Base-by-base conservation (phyloP, 2,797 vertebrate species). In the Remorina albescens region DNA sequence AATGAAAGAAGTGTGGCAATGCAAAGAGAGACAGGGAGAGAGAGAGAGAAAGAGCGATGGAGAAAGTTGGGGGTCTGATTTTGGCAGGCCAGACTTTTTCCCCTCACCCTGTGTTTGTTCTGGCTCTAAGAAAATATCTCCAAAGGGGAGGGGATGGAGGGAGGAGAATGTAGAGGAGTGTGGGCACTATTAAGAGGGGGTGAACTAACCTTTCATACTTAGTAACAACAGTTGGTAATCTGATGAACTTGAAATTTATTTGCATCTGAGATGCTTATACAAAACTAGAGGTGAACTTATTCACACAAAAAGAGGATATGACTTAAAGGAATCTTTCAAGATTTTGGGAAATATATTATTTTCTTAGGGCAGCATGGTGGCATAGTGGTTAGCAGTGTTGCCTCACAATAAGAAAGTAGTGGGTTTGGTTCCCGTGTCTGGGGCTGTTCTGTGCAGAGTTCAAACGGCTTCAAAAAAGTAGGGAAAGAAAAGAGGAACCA, bases 61-160 rank as follows among this genome's bases (percentile, higher is more conserved):
- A 63, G 67, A 86, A 84, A 85, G 81, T 91, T 92, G 91, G 91
- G 92, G 88, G 86, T 85, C 82, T 86, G 71, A 89, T 87, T 90
- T 83, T 86, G 88, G 91, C 89, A 90, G 84, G 63, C 67, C n/a
- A 64, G 88, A 88, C 92, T 94, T 92, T 94, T 91, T 89, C 90
- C 91, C 90, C 91, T 89, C 81, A 66, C 89, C 89, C 83, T 58
- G 86, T 95, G 93, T 91, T 95, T 95, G 93, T 89, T 92, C 92
- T 93, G 84, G 91, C 84, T 64, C 88, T 93, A 89, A 92, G 93
- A 92, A 96, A 96, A 95, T 92, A 94, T 89, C 86, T 93, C 89
- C 57, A 59, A 76, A 26, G 77, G 85, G 71, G 70, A 67, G 80
- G 86, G 80, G 88, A 50, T 36, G 73, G 87, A 86, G 78, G 82